Percentiles rank a stretch among this genome's conserved stretches.
These are phyloP conservation scores for Bombyx mandarina DNA, from an alignment of 1,140 invertebrate species.

Conservation along the genomic window DNA sequence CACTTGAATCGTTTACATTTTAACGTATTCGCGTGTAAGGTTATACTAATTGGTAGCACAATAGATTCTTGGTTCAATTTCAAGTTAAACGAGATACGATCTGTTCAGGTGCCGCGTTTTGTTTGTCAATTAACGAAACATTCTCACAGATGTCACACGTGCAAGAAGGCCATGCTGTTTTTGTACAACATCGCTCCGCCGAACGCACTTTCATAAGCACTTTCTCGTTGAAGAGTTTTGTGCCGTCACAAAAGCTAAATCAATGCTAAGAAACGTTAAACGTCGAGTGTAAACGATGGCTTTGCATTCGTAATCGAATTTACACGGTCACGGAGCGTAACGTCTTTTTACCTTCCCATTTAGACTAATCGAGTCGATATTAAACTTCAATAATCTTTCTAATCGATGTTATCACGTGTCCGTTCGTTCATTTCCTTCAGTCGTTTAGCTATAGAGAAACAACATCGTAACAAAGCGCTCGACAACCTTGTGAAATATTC, in stretches of 20 bases:
- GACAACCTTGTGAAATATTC: too few species aligned
- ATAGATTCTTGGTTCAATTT: too few species aligned
- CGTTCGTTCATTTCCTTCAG: background rate
- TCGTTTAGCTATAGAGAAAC: slow-evolving; percentile 5
- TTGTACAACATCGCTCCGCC: background rate
- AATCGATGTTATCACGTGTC: background rate
- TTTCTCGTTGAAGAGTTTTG: background rate
- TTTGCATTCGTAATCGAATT: background rate
- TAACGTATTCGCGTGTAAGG: too few species aligned
- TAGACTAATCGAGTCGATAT: background rate
- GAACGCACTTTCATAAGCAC: slow-evolving; percentile 1
- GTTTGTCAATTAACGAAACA: too few species aligned
- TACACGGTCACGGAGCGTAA: background rate
- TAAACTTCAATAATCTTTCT: background rate
- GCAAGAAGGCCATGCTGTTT: too few species aligned
- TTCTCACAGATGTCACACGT: too few species aligned
- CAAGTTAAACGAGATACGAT: too few species aligned
- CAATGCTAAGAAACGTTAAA: background rate
- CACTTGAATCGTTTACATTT: too few species aligned
- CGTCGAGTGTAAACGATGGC: background rate
- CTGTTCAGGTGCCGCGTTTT: too few species aligned
- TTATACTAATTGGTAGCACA: too few species aligned
- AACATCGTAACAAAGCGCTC: slow-evolving; percentile 3
- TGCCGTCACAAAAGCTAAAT: background rate
- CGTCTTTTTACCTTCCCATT: slow-evolving; percentile 2